Conservation (phyloP, 2,888 invertebrate genomes). For the Agonopterix subpropinquella region DNA sequence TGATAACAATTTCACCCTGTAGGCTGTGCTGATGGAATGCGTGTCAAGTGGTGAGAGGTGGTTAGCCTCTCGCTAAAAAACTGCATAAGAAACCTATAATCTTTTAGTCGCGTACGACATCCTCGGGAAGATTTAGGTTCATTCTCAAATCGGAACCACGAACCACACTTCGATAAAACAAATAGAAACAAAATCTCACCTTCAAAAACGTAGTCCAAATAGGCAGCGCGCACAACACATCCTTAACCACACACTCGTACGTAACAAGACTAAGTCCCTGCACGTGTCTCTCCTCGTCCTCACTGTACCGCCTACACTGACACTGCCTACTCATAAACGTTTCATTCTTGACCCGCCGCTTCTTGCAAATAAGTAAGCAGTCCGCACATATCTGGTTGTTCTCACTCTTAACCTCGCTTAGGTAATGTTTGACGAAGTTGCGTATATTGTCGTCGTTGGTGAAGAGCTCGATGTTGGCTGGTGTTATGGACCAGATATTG, state of each 20-base stretch:
- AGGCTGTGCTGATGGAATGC: too few species aligned
- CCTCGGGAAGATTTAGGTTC: too few species aligned
- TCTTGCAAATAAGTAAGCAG: conserved; percentile 29
- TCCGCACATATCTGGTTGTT: conserved; percentile 27
- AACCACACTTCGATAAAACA: not conserved
- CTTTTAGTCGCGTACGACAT: too few species aligned
- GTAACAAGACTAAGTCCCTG: conserved; percentile 81
- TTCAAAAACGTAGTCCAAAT: conserved; percentile 82
- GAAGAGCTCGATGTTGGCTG: conserved; percentile 83
- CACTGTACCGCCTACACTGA: conserved; percentile 39
- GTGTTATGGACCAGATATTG: conserved; percentile 80
- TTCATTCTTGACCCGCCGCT: conserved; percentile 20
- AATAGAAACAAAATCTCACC: conserved; percentile 53
- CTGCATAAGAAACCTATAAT: too few species aligned
- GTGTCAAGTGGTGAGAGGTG: too few species aligned
- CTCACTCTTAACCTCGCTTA: conserved; percentile 43
- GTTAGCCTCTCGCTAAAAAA: too few species aligned
- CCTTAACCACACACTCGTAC: conserved; percentile 87
- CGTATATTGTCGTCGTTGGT: conserved; percentile 83
- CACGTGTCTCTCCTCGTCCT: conserved; percentile 68
- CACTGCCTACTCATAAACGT: not conserved
- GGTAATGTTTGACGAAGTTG: conserved; percentile 82
- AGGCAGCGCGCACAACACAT: conserved; percentile 84
- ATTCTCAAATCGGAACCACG: too few species aligned
- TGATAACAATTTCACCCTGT: too few species aligned